Percentiles rank a stretch among this genome's conserved stretches.
Evolutionary conservation across 2,113 vertebrate species (phyloP).

Genomic region (Platycercus adscitus): DNA sequence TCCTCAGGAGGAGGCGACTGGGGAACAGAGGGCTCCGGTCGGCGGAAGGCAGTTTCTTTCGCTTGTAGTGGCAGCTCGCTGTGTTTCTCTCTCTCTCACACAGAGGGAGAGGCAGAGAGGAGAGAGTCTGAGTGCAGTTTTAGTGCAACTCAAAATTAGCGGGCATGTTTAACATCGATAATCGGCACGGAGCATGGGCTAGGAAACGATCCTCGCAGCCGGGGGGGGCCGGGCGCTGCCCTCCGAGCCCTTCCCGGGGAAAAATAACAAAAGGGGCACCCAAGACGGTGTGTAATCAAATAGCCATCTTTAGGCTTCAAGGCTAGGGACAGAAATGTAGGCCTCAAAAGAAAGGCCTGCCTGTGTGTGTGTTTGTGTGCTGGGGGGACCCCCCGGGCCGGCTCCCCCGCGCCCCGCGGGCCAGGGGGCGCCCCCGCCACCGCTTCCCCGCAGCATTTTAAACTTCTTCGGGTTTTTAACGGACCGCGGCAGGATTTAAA

Average conservation of each 20-base stretch:
- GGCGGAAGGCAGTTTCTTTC: constrained; percentile 37
- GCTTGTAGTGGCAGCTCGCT: constrained; percentile 32
- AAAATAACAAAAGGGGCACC: constrained; percentile 83
- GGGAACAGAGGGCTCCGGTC: neutral
- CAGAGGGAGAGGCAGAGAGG: constrained; percentile 61
- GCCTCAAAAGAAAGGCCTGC: constrained; percentile 91
- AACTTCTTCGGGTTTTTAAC: constrained; percentile 79
- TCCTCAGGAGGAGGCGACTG: neutral
- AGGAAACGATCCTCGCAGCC: constrained; percentile 78
- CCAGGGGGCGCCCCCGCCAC: constrained; percentile 64
- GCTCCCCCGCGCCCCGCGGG: constrained; percentile 61
- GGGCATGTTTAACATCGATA: constrained; percentile 94
- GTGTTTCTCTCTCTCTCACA: neutral
- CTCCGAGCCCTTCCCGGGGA: constrained; percentile 71
- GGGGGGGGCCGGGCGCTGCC: constrained; percentile 72
- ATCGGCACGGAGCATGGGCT: constrained; percentile 83
- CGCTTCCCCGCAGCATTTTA: constrained; percentile 72
- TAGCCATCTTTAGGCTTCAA: constrained; percentile 93
- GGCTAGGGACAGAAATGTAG: constrained; percentile 90
- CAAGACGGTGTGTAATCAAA: constrained; percentile 82
- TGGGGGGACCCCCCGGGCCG: constrained; percentile 55
- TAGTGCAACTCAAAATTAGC: constrained; percentile 96
- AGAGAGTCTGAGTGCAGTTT: constrained; percentile 85
- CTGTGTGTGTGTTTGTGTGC: constrained; percentile 57
- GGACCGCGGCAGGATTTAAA: constrained; percentile 81